These are phyloP conservation scores for Hystrix brachyura DNA, from an alignment of 2,113 vertebrate species.

Conservation along the genomic window DNA sequence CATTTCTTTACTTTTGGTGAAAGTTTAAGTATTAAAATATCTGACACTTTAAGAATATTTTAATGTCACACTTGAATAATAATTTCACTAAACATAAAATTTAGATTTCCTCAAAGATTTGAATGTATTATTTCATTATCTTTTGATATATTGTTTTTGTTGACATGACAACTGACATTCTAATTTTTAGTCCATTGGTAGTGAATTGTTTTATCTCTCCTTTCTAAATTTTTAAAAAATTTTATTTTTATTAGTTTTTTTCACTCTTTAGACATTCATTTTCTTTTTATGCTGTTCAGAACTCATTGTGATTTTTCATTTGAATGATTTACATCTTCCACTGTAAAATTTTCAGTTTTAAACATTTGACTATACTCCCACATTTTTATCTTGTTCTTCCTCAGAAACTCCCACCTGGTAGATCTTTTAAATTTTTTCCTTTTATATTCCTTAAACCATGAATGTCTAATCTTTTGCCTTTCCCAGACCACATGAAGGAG, in stretches of 20 bases:
- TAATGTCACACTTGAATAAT: background rate
- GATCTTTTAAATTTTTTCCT: background rate
- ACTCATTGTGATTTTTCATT: background rate
- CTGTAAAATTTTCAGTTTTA: background rate
- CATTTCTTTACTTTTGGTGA: background rate
- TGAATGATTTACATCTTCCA: background rate
- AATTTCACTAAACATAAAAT: background rate
- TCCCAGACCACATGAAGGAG: no score
- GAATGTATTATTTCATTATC: background rate
- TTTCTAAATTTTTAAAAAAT: background rate
- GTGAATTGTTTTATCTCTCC: background rate
- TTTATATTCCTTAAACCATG: background rate
- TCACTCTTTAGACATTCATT: constrained; percentile 3
- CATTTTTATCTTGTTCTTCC: background rate
- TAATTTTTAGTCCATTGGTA: background rate
- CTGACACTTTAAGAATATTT: background rate
- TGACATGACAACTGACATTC: background rate
- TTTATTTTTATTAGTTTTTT: constrained; percentile 15
- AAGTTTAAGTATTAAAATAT: background rate
- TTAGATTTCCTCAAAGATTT: background rate
- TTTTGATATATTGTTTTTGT: background rate
- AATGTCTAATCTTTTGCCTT: no score
- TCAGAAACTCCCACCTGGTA: background rate
- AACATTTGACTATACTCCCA: background rate
- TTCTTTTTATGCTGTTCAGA: background rate